These are phyloP conservation scores for Notolabrus celidotus DNA, from an alignment of 2,797 vertebrate species.

Conservation along the genomic window DNA sequence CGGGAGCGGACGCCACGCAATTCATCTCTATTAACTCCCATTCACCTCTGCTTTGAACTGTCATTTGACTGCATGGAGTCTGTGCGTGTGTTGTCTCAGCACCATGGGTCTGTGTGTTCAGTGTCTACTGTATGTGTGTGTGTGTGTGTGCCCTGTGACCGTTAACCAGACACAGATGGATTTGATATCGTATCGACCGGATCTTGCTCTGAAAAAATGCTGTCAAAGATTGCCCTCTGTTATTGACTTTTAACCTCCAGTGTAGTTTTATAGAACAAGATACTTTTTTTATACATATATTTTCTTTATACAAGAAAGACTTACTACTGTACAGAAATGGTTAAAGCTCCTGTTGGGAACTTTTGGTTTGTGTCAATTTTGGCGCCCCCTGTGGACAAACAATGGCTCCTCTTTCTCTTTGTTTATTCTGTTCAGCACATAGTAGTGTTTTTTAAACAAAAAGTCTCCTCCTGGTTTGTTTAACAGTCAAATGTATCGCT, in stretches of 20 bases:
- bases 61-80: constrained; percentile 46
- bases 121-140: constrained; percentile 28
- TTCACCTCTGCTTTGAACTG: constrained; percentile 79
- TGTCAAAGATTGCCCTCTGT: background rate
- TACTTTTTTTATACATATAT: too few species aligned
- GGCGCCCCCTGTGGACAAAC: too few species aligned
- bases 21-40: constrained; percentile 77
- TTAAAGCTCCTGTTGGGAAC: too few species aligned
- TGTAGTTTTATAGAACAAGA: background rate
- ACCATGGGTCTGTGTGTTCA: constrained; percentile 19
- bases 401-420: too few species aligned
- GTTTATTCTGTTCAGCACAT: too few species aligned
- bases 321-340: too few species aligned
- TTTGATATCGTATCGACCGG: constrained; percentile 33
- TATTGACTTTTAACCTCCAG: background rate
- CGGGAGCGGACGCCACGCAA: constrained; percentile 59
- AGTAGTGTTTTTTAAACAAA: too few species aligned
- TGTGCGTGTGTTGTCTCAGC: constrained; percentile 15
- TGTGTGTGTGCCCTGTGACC: constrained; percentile 23
- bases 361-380: too few species aligned
- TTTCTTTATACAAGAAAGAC: background rate
- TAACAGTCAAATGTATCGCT: too few species aligned
- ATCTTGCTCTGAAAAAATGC: background rate
- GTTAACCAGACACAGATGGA: constrained; percentile 29
- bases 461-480: too few species aligned